Percentiles rank a stretch among this genome's conserved stretches.
These are phyloP conservation scores for Hozukius guyotensis DNA, from an alignment of 2,797 vertebrate species.

Conservation along the genomic window DNA sequence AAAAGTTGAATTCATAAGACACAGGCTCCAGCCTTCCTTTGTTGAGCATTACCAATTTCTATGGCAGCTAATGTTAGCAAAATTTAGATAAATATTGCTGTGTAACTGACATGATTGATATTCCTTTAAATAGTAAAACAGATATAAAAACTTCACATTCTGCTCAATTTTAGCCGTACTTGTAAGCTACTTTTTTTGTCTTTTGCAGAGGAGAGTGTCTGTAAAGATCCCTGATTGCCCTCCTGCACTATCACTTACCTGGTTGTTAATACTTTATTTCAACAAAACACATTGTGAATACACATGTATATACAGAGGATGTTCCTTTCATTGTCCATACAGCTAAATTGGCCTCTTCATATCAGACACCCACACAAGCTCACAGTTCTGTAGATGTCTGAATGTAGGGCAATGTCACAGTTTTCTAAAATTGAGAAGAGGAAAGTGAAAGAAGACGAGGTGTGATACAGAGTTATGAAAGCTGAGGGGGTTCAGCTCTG, in stretches of 20 bases:
- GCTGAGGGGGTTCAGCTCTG: neutral
- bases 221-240: neutral
- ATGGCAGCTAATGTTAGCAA: too few species aligned
- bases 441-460: neutral
- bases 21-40: too few species aligned
- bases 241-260: neutral
- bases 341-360: neutral
- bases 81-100: too few species aligned
- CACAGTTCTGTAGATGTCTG: neutral
- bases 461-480: constrained; percentile 16
- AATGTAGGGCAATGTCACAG: constrained; percentile 8
- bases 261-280: neutral
- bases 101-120: too few species aligned
- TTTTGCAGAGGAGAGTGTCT: neutral
- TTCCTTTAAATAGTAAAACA: neutral
- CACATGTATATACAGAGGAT: neutral
- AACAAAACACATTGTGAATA: neutral
- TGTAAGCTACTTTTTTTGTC: neutral
- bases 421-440: neutral
- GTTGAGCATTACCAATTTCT: too few species aligned
- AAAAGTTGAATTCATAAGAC: too few species aligned
- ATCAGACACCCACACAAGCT: neutral
- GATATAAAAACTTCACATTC: neutral
- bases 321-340: neutral
- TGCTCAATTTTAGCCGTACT: neutral